A percentile compares a stretch with the other conserved stretches of the same genome.
Conservation (phyloP, 2,797 vertebrate species). For the Oreochromis grahami region DNA sequence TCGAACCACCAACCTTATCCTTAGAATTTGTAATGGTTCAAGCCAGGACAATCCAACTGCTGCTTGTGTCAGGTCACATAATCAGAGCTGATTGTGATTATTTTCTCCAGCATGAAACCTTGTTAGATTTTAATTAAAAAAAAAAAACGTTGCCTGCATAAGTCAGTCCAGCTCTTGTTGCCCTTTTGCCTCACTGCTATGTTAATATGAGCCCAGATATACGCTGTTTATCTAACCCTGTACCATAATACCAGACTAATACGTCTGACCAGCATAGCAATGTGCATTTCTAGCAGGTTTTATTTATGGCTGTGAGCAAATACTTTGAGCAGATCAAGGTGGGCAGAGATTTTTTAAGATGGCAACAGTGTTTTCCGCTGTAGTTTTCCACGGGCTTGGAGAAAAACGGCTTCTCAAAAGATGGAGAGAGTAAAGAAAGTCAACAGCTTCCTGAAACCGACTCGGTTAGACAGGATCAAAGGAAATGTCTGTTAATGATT, state of each 20-base stretch:
- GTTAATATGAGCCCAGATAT: conserved; percentile 16
- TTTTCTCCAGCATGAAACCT: conserved; percentile 12
- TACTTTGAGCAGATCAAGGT: not conserved
- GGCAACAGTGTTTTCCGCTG: not conserved
- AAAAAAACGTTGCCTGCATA: not conserved
- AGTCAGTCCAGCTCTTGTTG: not conserved
- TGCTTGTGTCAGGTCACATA: conserved; percentile 6
- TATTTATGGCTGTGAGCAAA: not conserved
- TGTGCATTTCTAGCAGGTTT: not conserved
- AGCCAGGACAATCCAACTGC: not conserved
- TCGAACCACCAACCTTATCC: too few species aligned
- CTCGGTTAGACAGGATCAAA: conserved; percentile 26
- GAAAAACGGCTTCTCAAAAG: not conserved
- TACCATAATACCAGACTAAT: not conserved
- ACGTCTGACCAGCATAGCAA: not conserved
- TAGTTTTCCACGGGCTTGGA: conserved; percentile 7
- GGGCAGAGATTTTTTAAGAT: not conserved
- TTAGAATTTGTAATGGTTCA: not conserved
- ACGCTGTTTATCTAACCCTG: conserved; percentile 19
- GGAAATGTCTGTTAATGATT: conserved; percentile 50
- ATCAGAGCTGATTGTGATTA: conserved; percentile 12
- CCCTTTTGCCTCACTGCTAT: not conserved
- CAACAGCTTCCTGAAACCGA: not conserved
- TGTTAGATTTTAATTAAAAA: conserved; percentile 19
- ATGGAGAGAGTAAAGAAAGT: not conserved